These are phyloP conservation scores for Lithosia quadra DNA, from an alignment of 2,888 invertebrate genomes.

Conservation along the genomic window DNA sequence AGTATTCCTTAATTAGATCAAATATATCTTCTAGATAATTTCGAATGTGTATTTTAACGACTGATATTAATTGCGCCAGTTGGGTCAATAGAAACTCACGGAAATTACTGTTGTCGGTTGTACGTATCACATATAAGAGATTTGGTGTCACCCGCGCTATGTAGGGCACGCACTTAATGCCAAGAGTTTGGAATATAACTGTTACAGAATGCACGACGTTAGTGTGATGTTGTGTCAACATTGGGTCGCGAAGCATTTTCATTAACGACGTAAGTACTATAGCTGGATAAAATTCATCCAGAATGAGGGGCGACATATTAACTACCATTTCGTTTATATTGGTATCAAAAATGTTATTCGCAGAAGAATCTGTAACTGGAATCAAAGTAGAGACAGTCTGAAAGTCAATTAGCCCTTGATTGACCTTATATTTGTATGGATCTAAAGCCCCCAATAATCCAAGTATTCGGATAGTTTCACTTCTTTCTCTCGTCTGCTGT, in stretches of 20 bases:
- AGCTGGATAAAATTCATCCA: constrained; percentile 99
- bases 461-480: constrained; percentile 97
- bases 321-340: constrained; percentile 97
- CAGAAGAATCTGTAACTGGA: constrained; percentile 90
- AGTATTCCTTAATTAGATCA: constrained; percentile 96
- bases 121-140: constrained; percentile 95
- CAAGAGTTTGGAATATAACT: constrained; percentile 98
- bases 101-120: constrained; percentile 92
- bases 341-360: constrained; percentile 85
- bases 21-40: constrained; percentile 98
- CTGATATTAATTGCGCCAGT: constrained; percentile 96
- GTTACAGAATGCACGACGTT: constrained; percentile 98
- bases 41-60: constrained; percentile 98
- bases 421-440: constrained; percentile 99
- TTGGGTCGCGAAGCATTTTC: constrained; percentile 97
- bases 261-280: constrained; percentile 98
- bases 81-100: constrained; percentile 98
- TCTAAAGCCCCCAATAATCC: constrained; percentile 98
- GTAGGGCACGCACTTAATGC: constrained; percentile 97
- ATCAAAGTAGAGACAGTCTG: constrained; percentile 93
- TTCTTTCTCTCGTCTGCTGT: constrained; percentile 93
- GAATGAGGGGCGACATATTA: constrained; percentile 94
- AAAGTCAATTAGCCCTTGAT: constrained; percentile 96
- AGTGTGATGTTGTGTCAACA: constrained; percentile 95
- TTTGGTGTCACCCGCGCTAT: constrained; percentile 96